phyloP scores from a whole-genome alignment of 2,888 invertebrate species.

The Dicycla oo region DNA sequence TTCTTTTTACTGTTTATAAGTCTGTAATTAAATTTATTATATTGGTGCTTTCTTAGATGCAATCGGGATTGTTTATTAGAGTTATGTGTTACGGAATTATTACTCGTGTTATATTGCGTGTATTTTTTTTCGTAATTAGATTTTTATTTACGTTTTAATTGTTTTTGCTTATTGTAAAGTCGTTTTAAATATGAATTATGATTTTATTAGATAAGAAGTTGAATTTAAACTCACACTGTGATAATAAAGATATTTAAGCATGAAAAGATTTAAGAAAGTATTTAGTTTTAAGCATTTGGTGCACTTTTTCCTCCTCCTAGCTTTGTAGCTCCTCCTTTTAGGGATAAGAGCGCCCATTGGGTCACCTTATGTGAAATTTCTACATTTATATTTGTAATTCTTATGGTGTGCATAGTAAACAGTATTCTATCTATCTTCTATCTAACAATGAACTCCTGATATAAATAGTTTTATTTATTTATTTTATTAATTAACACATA shows the following conservation, averaged over 20 bases:
- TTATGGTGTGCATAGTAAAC: no score
- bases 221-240: not conserved
- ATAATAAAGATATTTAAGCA: not conserved
- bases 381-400: no score
- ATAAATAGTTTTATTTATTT: no score
- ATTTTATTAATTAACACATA: no score
- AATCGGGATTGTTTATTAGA: slow-evolving; percentile 15
- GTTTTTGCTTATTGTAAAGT: not conserved
- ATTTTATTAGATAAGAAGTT: not conserved
- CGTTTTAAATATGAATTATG: no score
- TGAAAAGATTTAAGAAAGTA: no score
- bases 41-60: slow-evolving; percentile 14
- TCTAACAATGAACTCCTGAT: slow-evolving; percentile 9
- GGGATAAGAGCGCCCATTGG: no score
- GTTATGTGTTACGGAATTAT: not conserved
- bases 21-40: slow-evolving; percentile 24
- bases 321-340: no score
- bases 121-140: not conserved
- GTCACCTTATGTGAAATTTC: no score
- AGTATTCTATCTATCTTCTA: no score
- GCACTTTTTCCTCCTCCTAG: not conserved
- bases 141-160: no score
- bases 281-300: not conserved
- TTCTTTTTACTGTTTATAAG: slow-evolving; percentile 31
- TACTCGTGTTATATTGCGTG: not conserved